Conservation (phyloP, 1,140 invertebrate species). For the Uloborus diversus region DNA sequence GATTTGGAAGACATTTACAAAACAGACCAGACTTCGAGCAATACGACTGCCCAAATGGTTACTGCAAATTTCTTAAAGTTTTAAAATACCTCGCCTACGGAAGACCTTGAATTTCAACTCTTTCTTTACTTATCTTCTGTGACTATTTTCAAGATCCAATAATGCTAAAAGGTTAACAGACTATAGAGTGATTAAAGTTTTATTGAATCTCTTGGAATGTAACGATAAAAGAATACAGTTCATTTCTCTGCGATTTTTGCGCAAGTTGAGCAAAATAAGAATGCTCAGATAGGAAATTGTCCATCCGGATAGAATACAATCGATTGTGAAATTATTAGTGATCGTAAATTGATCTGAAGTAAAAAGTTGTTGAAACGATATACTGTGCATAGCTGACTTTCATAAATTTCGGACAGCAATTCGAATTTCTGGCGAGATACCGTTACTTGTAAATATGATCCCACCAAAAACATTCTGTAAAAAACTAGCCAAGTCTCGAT, state of each 20-base stretch:
- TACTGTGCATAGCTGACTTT: slow-evolving; percentile 29
- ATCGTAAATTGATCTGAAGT: slow-evolving; percentile 18
- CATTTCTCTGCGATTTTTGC: slow-evolving; percentile 16
- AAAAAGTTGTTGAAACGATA: slow-evolving; percentile 9
- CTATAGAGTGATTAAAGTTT: slow-evolving; percentile 6
- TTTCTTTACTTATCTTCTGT: background rate
- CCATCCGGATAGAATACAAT: slow-evolving; percentile 10
- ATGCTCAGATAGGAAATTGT: slow-evolving; percentile 14
- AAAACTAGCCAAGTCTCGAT: no score
- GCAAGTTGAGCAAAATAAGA: slow-evolving; percentile 15
- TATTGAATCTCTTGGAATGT: slow-evolving; percentile 16
- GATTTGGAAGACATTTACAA: slow-evolving; percentile 36
- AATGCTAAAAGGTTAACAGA: slow-evolving; percentile 19
- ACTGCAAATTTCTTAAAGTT: slow-evolving; percentile 13
- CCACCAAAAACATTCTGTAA: no score
- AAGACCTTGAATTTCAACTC: slow-evolving; percentile 5
- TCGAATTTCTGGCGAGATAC: slow-evolving; percentile 10
- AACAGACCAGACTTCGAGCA: slow-evolving; percentile 12
- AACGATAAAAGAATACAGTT: slow-evolving; percentile 24
- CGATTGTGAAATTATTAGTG: slow-evolving; percentile 2
- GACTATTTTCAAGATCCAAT: slow-evolving; percentile 48
- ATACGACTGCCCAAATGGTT: slow-evolving; percentile 18
- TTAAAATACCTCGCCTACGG: slow-evolving; percentile 27
- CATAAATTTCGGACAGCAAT: slow-evolving; percentile 30
- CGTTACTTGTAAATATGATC: slow-evolving; percentile 35